These are phyloP conservation scores for Buphagus erythrorhynchus DNA, from an alignment of 2,797 vertebrate genomes.

Conservation along the genomic window DNA sequence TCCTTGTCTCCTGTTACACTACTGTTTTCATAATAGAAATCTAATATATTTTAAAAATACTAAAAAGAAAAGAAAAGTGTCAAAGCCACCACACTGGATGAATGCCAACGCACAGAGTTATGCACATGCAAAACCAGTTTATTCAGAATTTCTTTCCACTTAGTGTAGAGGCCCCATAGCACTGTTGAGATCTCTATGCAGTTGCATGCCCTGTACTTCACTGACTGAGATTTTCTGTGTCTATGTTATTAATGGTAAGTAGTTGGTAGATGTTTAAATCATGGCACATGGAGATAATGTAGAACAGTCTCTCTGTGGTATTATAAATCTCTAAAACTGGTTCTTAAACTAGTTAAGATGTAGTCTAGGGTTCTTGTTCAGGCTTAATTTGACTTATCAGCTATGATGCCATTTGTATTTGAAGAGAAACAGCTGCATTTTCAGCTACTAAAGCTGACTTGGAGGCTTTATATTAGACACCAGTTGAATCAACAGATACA, in stretches of 20 bases:
- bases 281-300: not conserved
- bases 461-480: slow-evolving; percentile 21
- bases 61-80: not conserved
- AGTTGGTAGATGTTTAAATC: slow-evolving; percentile 45
- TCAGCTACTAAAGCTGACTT: slow-evolving; percentile 56
- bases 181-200: not conserved
- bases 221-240: not conserved
- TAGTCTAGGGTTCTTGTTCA: slow-evolving; percentile 61
- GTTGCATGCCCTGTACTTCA: not conserved
- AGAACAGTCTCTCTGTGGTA: slow-evolving; percentile 33
- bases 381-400: slow-evolving; percentile 72
- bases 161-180: not conserved
- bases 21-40: not conserved
- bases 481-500: slow-evolving; percentile 57
- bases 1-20: not conserved
- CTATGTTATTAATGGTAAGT: slow-evolving; percentile 55
- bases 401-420: slow-evolving; percentile 51
- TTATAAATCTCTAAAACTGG: slow-evolving; percentile 57
- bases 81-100: not conserved
- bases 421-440: slow-evolving; percentile 62
- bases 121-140: not conserved
- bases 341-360: slow-evolving; percentile 62
- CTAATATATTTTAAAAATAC: not conserved
- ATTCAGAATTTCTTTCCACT: not conserved
- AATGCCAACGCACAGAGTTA: not conserved